Evolutionary conservation across 2,113 vertebrate species (phyloP), one percentile per base, ranked within the genome.

Genomic region (Centropus bengalensis): DNA sequence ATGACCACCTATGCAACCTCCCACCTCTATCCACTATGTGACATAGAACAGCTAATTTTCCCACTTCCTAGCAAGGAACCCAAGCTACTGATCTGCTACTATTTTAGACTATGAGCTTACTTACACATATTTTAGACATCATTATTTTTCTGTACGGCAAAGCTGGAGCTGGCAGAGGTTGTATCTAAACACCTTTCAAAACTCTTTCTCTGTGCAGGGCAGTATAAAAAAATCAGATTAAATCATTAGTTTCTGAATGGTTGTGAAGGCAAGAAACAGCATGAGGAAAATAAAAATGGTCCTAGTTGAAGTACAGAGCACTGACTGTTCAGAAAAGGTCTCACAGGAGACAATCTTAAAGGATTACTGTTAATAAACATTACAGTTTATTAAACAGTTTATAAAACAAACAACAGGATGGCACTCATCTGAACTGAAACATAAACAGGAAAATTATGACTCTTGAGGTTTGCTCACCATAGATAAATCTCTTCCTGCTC

Each of bases 321-420:
- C 49, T 62, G 76, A 58, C 24, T 91, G 71, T 58, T 86, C 62
- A 94, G 83, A 66, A 63, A 92, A 91, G 40, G 36, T 71, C 95
- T 95, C 94, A 73, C 8, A 79, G 66, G 90, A 92, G 49, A 82
- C 32, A 52, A 49, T 68, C 79, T 96, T 92, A 95, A 96, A 86
- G 80, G 86, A 92, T 96, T 94, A 75, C 80, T 82, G 86, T 88
- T 96, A 95, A 95, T 94, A 95, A 95, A 84, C 90, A 88, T 88
- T 91, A 81, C 52, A 86, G 86, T 87, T 95, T 95, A 96, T 96
- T 96, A 94, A 96, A 89, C 60, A 89, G 89, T 83, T 88, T 95
- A 91, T 94, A 89, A 95, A 96, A 83, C 89, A 97, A 95, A 77
- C 80, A 96, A 92, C 88, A 93, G 82, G 90, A 93, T 95, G 74